Base-by-base conservation (phyloP, 2,888 invertebrate species). In the Koerneria pararmatus region DNA sequence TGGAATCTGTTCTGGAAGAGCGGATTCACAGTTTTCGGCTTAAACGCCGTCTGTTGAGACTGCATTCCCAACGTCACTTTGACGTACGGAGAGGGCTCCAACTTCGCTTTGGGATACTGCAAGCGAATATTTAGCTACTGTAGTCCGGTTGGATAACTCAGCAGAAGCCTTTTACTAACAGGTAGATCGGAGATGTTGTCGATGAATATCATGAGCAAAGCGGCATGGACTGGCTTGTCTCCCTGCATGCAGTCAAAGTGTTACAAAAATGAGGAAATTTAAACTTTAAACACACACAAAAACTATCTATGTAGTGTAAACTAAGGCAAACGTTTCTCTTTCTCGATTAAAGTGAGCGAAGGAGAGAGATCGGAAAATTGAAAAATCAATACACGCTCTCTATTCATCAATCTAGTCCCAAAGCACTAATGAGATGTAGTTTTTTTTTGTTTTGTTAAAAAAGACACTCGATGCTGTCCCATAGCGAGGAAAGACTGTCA, bases 1-100 rank as follows among this genome's bases (percentile, higher is more conserved):
- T 92, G 90, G 85, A 94, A 93, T 6, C 93, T 93, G 84, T 93
- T 90, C 85, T 95, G 95, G 89, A 91, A 97, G 61, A 94, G 90
- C 0, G 97, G 97, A 82, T 91, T 90, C 74, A 90, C 90, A 0
- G 91, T 92, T 74, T 92, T 84, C 31, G 75, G 66, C 70, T 70
- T 31, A 53, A 31, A 66, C 15, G 80, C 78, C 22, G 80, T 82
- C 53, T 75, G 51, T 61, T 80, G 80, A 0, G 88, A 89, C 78
- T 88, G 88, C 82, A 90, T 90, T 68, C 92, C 93, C 3, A 95
- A 88, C 11, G 89, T 89, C 74, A 94, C 87, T 24, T 89, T 88
- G 19, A 91, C 88, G 84, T 90, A 91, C 0, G 94, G 91, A 84
- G 92, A 92, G 0, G 95, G 95, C 73, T 87, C 87, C 11, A 83